phyloP scores from a whole-genome alignment of 2,797 vertebrate species.

The Characodon lateralis region DNA sequence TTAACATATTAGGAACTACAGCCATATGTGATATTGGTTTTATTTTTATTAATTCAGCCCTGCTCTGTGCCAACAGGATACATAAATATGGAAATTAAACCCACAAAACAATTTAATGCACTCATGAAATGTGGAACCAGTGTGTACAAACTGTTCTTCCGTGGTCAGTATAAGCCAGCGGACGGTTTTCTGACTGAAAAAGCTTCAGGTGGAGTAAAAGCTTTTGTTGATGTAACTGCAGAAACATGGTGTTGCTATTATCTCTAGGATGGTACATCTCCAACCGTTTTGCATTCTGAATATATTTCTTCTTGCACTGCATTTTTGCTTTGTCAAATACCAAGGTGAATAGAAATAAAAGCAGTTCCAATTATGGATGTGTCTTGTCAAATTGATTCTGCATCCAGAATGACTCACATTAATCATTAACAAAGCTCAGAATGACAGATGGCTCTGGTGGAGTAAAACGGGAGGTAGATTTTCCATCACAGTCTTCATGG shows the following conservation, averaged over 20 bases:
- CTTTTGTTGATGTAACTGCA: slow-evolving; percentile 12
- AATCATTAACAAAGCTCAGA: slow-evolving; percentile 56
- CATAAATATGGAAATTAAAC: slow-evolving; percentile 26
- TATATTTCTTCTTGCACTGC: not conserved
- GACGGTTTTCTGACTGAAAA: slow-evolving; percentile 22
- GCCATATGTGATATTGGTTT: not conserved
- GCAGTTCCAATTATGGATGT: slow-evolving; percentile 30
- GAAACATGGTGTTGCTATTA: slow-evolving; percentile 27
- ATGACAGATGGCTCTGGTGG: slow-evolving; percentile 20
- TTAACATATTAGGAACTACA: not conserved
- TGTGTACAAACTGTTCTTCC: slow-evolving; percentile 9
- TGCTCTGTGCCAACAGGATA: not conserved
- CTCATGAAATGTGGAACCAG: not conserved
- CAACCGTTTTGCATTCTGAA: not conserved
- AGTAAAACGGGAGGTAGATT: slow-evolving; percentile 19
- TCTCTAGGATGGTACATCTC: too few relatives aligned
- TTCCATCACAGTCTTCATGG: slow-evolving; percentile 23
- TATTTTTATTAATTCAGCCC: not conserved
- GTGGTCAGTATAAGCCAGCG: slow-evolving; percentile 10
- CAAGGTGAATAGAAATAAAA: slow-evolving; percentile 57
- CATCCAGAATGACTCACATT: slow-evolving; percentile 55
- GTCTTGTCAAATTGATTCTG: slow-evolving; percentile 33
- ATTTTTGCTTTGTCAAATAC: slow-evolving; percentile 32
- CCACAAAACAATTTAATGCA: slow-evolving; percentile 1
- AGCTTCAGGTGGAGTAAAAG: slow-evolving; percentile 31